Base-by-base conservation (phyloP, 2,888 invertebrate species). In the Hylaea fasciaria region DNA sequence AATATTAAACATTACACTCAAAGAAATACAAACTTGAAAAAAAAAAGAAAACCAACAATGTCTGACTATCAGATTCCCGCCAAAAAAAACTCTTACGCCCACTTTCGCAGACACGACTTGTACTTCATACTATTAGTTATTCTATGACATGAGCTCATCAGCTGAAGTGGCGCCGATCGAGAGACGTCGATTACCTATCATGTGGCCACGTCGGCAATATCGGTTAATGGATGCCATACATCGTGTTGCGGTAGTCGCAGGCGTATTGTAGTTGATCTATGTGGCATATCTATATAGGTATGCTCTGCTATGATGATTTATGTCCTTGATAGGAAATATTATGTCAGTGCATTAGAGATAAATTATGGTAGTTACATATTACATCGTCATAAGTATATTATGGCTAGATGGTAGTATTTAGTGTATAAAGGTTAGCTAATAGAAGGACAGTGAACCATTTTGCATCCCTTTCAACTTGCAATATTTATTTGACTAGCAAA, bases 141-240 rank as follows among this genome's bases (percentile, higher is more conserved):
- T 12, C 29, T 29, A 13, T 8, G 11, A 17, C 39, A 17, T 17
- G 48, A 52, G 41, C 52, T 52, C 35, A 58, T 58, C 51, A 58
- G 13, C 35, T 43, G 39, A 17, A 52, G 57, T 47, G 47, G 41
- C 17, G 57, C 40, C 52, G 41, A 47, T 58, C 41, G 43, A 37
- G 37, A 48, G 39, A 22, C 48, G 37, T 39, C 37, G 48, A 48
- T 54, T 59, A 53, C 40, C 35, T 39, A 22, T 39, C 49, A 57
- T 40, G 14, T 11, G 32, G 4, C 11, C 45, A n/a, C 53, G 53
- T 48, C 52, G 43, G 52, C 53, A 48, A 53, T 58, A 53, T 53
- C 47, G 53, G 11, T 40, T 51, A 57, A 57, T 57, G 57, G 57
- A 52, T 52, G 32, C 17, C 43, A 52, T 52, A 52, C 17, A 35